phyloP scores from a whole-genome alignment of 2,113 vertebrate genomes.

The Microcebus tavaratra region DNA sequence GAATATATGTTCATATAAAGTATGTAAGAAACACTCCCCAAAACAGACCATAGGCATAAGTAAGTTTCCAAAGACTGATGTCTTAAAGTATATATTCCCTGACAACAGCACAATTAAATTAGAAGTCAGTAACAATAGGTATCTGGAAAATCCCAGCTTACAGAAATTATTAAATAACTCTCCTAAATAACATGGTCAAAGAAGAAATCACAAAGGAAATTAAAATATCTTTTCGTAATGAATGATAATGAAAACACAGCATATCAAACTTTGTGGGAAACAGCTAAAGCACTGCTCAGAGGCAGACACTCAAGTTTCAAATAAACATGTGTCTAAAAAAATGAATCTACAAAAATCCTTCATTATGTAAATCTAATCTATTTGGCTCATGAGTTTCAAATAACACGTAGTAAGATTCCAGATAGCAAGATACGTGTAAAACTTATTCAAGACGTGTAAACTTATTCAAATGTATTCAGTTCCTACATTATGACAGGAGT shows the following conservation, averaged over 20 bases:
- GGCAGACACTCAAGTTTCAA: not conserved
- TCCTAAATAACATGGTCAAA: not conserved
- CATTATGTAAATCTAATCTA: not conserved
- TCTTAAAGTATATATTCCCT: not conserved
- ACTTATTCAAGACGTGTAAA: not conserved
- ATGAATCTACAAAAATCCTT: not conserved
- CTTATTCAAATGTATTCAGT: not conserved
- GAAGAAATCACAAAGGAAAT: not conserved
- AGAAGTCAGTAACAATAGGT: not conserved
- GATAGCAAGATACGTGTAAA: not conserved
- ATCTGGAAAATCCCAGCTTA: not conserved
- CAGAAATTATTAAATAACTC: not conserved
- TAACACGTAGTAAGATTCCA: constrained; percentile 7
- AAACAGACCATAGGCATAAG: not conserved
- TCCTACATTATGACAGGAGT: not conserved
- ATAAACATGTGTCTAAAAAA: not conserved
- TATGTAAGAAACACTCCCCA: not conserved
- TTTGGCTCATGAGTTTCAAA: constrained; percentile 29
- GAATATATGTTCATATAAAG: not conserved
- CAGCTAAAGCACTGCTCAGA: not conserved
- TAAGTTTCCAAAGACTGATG: not conserved
- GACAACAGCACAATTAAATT: not conserved
- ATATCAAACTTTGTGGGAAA: not conserved
- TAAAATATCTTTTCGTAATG: not conserved
- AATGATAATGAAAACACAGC: constrained; percentile 15